These are phyloP conservation scores for Rhabdomys pumilio DNA, from an alignment of 2,797 vertebrate genomes.

Conservation along the genomic window DNA sequence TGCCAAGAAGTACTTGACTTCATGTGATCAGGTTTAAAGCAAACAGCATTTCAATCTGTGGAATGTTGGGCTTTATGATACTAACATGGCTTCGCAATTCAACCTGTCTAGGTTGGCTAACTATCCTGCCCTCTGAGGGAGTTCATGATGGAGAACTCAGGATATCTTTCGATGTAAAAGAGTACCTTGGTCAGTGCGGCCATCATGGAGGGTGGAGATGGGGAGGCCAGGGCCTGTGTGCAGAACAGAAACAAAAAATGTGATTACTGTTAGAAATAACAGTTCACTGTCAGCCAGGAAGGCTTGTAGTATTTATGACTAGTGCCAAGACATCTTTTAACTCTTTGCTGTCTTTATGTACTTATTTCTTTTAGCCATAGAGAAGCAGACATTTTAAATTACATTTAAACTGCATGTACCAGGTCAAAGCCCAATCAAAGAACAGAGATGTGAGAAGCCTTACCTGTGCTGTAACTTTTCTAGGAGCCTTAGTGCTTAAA, in stretches of 20 bases:
- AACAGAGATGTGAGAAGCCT: constrained; percentile 25
- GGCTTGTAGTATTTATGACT: constrained; percentile 1
- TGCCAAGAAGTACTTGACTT: constrained; percentile 57
- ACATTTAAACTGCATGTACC: constrained; percentile 20
- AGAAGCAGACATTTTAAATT: constrained; percentile 66
- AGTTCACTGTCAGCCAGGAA: constrained; percentile 37
- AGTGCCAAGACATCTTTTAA: constrained; percentile 34
- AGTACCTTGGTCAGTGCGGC: constrained; percentile 88
- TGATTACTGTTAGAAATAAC: constrained; percentile 57
- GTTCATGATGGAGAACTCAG: neutral
- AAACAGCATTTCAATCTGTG: neutral
- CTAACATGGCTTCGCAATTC: neutral
- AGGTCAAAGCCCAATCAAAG: constrained; percentile 39
- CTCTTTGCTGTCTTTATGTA: neutral
- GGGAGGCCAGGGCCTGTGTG: constrained; percentile 90
- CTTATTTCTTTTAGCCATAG: neutral
- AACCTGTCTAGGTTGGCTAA: neutral
- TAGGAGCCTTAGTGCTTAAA: constrained; percentile 69
- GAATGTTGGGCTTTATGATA: neutral
- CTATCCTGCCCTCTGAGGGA: neutral
- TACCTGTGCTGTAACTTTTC: neutral
- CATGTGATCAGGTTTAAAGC: constrained; percentile 22
- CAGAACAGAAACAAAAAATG: constrained; percentile 68
- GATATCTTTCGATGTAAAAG: constrained; percentile 8
- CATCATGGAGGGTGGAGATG: constrained; percentile 91